These are phyloP conservation scores for Hapalemur alaotrensis DNA, from an alignment of 2,797 vertebrate species.

Conservation along the genomic window DNA sequence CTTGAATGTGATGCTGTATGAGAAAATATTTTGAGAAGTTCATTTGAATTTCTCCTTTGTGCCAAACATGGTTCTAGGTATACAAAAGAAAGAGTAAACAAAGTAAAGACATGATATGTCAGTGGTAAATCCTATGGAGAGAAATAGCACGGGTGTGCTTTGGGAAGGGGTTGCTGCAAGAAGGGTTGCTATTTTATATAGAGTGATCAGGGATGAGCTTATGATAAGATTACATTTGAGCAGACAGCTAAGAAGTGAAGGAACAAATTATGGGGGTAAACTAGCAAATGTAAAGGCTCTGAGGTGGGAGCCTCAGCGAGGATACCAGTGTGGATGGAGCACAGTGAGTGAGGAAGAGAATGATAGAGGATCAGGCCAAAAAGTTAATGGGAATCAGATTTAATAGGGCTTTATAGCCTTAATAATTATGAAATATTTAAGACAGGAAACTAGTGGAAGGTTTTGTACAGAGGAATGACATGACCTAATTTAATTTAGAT, in stretches of 20 bases:
- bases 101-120: neutral
- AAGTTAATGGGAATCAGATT: slow-evolving; percentile 14
- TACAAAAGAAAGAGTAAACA: neutral
- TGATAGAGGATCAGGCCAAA: neutral
- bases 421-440: slow-evolving; percentile 29
- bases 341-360: neutral
- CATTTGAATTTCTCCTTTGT: slow-evolving; percentile 39
- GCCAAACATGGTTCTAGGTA: neutral
- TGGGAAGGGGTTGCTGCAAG: neutral
- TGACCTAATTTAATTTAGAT: neutral
- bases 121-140: neutral
- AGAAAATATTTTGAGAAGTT: slow-evolving; percentile 58
- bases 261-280: neutral
- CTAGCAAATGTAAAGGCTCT: neutral
- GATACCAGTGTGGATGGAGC: neutral
- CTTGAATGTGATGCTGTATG: neutral
- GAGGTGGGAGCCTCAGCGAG: neutral
- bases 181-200: neutral
- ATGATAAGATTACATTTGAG: slow-evolving; percentile 33
- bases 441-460: neutral
- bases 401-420: neutral
- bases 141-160: slow-evolving; percentile 2
- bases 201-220: neutral
- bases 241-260: neutral
- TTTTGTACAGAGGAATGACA: slow-evolving; percentile 7